phyloP scores from a whole-genome alignment of 2,797 vertebrate genomes.

The Notamacropus eugenii region DNA sequence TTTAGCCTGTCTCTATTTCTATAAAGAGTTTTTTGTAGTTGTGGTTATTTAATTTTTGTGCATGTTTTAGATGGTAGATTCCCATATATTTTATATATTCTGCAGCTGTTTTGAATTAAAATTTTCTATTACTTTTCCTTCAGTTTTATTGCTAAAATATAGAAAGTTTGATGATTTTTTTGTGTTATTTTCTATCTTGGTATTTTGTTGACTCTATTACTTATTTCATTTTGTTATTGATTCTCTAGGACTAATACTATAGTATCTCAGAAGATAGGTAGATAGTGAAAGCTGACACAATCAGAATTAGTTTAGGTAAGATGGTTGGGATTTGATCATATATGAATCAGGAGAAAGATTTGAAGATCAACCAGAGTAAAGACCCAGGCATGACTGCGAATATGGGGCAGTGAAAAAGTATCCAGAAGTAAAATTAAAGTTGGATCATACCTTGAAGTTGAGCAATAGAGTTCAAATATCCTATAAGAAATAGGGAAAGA shows the following conservation, averaged over 20 bases:
- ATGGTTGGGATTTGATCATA: no score
- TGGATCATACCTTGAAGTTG: not conserved
- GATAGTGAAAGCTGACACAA: not conserved
- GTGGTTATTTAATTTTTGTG: no score
- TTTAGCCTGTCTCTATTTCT: not conserved
- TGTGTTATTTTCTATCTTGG: not conserved
- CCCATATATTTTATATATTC: not conserved
- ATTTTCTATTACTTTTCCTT: not conserved
- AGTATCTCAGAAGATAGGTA: not conserved
- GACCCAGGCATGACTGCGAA: not conserved
- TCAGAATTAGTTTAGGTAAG: not conserved
- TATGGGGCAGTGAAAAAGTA: not conserved
- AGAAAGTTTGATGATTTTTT: not conserved
- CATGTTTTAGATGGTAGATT: not conserved
- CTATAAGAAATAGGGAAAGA: not conserved
- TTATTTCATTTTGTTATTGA: not conserved
- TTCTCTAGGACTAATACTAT: not conserved
- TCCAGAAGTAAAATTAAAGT: not conserved
- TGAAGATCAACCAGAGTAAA: not conserved
- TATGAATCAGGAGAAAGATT: not conserved
- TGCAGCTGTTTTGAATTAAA: not conserved
- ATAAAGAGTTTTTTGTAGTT: not conserved
- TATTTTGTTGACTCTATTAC: not conserved
- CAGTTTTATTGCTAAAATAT: not conserved
- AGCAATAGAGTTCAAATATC: not conserved